phyloP scores from a whole-genome alignment of 2,113 vertebrate species.

The Ictalurus furcatus region DNA sequence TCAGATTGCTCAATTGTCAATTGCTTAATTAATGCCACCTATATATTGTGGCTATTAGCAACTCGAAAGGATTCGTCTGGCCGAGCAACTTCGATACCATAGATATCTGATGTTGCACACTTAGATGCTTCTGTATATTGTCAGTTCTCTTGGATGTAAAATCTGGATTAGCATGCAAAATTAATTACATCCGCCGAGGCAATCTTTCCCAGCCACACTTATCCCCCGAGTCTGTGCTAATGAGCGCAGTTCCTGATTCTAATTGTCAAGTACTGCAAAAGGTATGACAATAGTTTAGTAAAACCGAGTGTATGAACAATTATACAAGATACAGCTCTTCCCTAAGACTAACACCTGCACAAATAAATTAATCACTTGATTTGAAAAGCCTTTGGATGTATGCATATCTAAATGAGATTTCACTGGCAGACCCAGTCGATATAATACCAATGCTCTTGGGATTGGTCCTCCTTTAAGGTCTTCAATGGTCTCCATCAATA shows the following conservation, averaged over 20 bases:
- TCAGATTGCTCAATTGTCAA: neutral
- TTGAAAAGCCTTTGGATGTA: conserved; percentile 20
- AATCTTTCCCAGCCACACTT: conserved; percentile 17
- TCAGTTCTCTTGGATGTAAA: conserved; percentile 41
- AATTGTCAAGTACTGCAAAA: conserved; percentile 49
- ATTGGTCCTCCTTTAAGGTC: conserved; percentile 28
- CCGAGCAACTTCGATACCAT: conserved; percentile 9
- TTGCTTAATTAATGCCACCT: conserved; percentile 9
- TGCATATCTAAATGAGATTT: conserved; percentile 47
- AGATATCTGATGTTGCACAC: conserved; percentile 27
- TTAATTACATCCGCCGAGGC: conserved; percentile 52
- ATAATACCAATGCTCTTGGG: conserved; percentile 22
- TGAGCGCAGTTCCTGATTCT: conserved; percentile 47
- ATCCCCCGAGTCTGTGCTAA: conserved; percentile 47
- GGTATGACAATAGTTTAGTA: conserved; percentile 45
- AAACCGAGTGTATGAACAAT: conserved; percentile 21
- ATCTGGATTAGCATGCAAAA: conserved; percentile 57
- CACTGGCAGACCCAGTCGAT: conserved; percentile 3
- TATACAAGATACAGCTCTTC: neutral
- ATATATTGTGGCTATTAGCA: conserved; percentile 2
- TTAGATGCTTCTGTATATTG: conserved; percentile 45
- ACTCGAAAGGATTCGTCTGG: conserved; percentile 14
- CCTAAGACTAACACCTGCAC: conserved; percentile 7
- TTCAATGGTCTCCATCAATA: conserved; percentile 1
- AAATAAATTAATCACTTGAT: conserved; percentile 37